Percentiles rank a stretch among this genome's conserved stretches.
phyloP scores from a whole-genome alignment of 2,797 vertebrate genomes.

The Microctenopoma steveboyesi region DNA sequence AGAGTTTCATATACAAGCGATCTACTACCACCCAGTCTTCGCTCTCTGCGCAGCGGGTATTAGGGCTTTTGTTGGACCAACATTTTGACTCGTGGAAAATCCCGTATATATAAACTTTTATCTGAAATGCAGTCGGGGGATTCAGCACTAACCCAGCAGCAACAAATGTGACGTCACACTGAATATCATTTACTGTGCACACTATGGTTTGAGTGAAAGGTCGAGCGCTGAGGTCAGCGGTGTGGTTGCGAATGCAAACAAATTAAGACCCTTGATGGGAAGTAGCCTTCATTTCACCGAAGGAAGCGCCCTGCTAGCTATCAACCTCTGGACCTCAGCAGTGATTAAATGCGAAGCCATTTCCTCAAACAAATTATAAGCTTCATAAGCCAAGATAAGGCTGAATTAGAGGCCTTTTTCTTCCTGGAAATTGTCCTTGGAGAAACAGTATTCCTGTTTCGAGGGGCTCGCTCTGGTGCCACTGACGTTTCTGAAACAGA shows the following conservation, averaged over 20 bases:
- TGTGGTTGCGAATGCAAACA: slow-evolving; percentile 22
- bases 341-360: slow-evolving; percentile 35
- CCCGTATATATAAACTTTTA: too few relatives aligned
- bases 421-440: slow-evolving; percentile 31
- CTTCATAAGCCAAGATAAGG: slow-evolving; percentile 43
- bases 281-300: slow-evolving; percentile 20
- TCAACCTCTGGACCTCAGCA: slow-evolving; percentile 41
- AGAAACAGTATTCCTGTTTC: not conserved
- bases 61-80: too few relatives aligned
- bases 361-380: slow-evolving; percentile 51
- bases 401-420: slow-evolving; percentile 37
- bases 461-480: not conserved
- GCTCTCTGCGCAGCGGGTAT: too few relatives aligned
- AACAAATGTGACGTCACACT: not conserved
- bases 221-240: not conserved
- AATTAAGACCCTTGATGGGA: slow-evolving; percentile 18
- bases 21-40: too few relatives aligned
- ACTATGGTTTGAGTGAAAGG: not conserved
- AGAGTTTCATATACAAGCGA: too few relatives aligned
- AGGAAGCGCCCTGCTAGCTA: slow-evolving; percentile 19
- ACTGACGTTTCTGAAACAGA: slow-evolving; percentile 24
- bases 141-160: too few relatives aligned
- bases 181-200: not conserved
- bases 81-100: too few relatives aligned
- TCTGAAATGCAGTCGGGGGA: too few relatives aligned